These are phyloP conservation scores for Acanthopagrus latus DNA, from an alignment of 2,797 vertebrate genomes.

Conservation along the genomic window DNA sequence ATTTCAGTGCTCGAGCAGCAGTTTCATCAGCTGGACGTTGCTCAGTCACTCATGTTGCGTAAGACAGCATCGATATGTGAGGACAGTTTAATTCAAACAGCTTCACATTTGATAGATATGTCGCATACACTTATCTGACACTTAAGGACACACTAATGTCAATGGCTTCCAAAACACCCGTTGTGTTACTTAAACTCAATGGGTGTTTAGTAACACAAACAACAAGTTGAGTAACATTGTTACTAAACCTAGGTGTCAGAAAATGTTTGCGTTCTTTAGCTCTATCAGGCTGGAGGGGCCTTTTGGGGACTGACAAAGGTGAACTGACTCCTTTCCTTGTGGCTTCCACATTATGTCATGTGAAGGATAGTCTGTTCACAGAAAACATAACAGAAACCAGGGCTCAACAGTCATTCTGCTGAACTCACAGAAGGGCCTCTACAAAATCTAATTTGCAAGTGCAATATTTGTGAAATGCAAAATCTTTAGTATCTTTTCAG, in stretches of 20 bases:
- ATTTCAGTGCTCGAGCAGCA: conserved; percentile 42
- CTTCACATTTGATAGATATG: too few species aligned
- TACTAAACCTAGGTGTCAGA: neutral
- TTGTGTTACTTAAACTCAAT: too few species aligned
- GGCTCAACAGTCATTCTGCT: too few species aligned
- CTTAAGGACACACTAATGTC: neutral
- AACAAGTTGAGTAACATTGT: neutral
- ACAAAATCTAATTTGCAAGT: too few species aligned
- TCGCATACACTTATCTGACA: neutral
- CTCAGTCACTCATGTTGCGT: conserved; percentile 27
- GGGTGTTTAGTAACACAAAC: too few species aligned
- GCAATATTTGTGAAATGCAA: too few species aligned
- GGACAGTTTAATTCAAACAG: rapidly evolving
- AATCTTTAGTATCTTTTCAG: too few species aligned
- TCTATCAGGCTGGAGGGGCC: neutral
- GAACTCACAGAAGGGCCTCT: too few species aligned
- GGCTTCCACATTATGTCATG: neutral
- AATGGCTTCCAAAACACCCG: too few species aligned
- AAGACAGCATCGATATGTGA: neutral
- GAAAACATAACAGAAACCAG: neutral
- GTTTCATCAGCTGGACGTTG: conserved; percentile 60
- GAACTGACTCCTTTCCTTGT: neutral
- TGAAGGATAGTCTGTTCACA: neutral
- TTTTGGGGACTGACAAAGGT: neutral
- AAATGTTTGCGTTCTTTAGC: neutral